A percentile compares a stretch with the other conserved stretches of the same genome.
These are phyloP conservation scores for Enteromius trimaculatus DNA, from an alignment of 2,797 vertebrate genomes.

Conservation along the genomic window DNA sequence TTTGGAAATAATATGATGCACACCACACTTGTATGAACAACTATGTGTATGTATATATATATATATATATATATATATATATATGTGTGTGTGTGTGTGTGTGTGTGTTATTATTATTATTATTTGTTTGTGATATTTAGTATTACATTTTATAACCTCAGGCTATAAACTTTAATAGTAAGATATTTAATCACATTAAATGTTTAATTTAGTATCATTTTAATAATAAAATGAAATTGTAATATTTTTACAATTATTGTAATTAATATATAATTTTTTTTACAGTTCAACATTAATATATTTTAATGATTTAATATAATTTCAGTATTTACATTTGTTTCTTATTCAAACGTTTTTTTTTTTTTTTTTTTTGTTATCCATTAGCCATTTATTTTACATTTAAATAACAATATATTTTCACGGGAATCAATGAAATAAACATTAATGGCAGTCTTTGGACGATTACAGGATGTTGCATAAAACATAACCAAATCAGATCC, in stretches of 20 bases:
- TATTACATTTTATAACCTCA: not conserved
- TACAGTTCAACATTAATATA: not conserved
- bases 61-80: too few species aligned
- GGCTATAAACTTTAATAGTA: not conserved
- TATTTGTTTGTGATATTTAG: not conserved
- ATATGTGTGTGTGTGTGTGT: too few species aligned
- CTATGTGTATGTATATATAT: too few species aligned
- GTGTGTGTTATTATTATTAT: not conserved
- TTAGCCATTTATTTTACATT: not conserved
- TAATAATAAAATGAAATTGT: not conserved
- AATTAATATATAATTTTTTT: not conserved
- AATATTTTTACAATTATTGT: not conserved
- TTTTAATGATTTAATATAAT: not conserved
- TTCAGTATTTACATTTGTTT: not conserved
- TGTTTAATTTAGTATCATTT: not conserved
- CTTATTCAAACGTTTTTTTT: not conserved
- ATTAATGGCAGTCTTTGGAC: not conserved
- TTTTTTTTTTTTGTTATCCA: not conserved
- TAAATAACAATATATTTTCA: not conserved
- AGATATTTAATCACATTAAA: not conserved
- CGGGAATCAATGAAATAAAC: not conserved
- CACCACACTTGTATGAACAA: not conserved
- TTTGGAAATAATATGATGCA: not conserved
- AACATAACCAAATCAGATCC: slow-evolving; percentile 15
- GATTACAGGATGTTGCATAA: not conserved